A percentile compares a stretch with the other conserved stretches of the same genome.
phyloP scores from a whole-genome alignment of 2,113 vertebrate genomes.

The Recurvirostra avosetta region DNA sequence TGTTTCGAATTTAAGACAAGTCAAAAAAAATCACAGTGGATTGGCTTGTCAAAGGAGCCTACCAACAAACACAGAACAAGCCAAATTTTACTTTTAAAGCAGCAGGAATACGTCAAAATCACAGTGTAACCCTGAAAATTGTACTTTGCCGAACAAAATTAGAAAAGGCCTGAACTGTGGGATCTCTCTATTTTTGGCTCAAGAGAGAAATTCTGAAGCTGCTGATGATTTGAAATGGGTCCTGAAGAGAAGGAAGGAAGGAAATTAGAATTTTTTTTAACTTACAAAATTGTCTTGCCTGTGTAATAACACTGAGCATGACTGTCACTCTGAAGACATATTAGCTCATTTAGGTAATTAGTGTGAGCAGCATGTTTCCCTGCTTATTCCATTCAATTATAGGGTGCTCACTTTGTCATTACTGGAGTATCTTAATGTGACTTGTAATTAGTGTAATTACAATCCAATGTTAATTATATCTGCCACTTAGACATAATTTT shows the following conservation, averaged over 20 bases:
- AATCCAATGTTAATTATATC: conserved; percentile 89
- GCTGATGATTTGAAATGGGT: conserved; percentile 64
- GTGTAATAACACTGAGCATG: conserved; percentile 76
- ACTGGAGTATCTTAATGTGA: conserved; percentile 87
- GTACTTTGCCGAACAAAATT: not conserved
- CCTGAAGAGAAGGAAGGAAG: conserved; percentile 64
- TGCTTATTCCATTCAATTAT: conserved; percentile 85
- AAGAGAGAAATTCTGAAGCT: conserved; percentile 66
- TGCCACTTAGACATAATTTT: conserved; percentile 86
- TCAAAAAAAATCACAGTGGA: not conserved
- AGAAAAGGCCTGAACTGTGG: conserved; percentile 24
- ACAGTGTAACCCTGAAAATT: not conserved
- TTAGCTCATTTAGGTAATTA: conserved; percentile 86
- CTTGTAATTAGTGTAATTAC: conserved; percentile 92
- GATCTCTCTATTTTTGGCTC: conserved; percentile 64
- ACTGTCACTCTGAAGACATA: conserved; percentile 83
- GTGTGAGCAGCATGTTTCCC: conserved; percentile 84
- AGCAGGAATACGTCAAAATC: not conserved
- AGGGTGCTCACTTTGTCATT: conserved; percentile 86
- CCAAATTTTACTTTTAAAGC: not conserved
- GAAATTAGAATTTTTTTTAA: conserved; percentile 67
- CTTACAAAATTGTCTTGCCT: conserved; percentile 73
- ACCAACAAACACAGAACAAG: not conserved
- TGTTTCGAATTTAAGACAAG: not conserved
- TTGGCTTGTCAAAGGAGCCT: not conserved